Percentiles rank a stretch among this genome's conserved stretches.
These are phyloP conservation scores for Cryptoblepharus egeriae DNA, from an alignment of 2,797 vertebrate genomes.

Conservation along the genomic window DNA sequence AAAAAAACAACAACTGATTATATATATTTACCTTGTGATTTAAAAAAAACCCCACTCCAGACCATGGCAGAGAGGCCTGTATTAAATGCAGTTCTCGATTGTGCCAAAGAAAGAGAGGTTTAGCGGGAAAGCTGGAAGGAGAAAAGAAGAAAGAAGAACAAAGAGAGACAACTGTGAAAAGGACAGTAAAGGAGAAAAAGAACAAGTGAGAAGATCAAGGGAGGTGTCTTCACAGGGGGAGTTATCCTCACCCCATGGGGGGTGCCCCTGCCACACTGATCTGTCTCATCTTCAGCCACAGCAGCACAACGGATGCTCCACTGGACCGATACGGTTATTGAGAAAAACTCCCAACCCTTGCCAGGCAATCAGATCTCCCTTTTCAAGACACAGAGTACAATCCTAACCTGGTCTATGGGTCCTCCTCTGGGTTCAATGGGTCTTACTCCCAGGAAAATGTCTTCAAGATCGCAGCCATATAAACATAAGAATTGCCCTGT, in stretches of 20 bases:
- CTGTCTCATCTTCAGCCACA: no score
- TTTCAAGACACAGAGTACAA: no score
- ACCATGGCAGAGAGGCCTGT: conserved; percentile 71
- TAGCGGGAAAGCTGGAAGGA: conserved; percentile 65
- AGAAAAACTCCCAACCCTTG: no score
- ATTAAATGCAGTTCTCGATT: conserved; percentile 77
- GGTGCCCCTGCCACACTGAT: not conserved
- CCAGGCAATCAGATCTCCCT: not conserved
- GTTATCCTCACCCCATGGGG: not conserved
- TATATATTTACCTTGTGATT: conserved; percentile 64
- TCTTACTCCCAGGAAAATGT: no score
- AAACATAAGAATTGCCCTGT: no score
- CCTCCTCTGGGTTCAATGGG: no score
- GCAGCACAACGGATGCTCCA: not conserved
- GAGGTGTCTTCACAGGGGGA: not conserved
- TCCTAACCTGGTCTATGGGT: no score
- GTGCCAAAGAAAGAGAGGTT: conserved; percentile 76
- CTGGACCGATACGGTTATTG: no score
- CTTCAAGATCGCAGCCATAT: no score
- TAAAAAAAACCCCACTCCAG: conserved; percentile 63
- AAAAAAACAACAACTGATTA: not conserved
- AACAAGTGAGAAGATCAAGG: not conserved
- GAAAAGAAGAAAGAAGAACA: not conserved
- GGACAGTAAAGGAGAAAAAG: not conserved
- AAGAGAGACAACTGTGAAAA: conserved; percentile 1